Base-by-base conservation (phyloP, 92 coral and sea anemone genomes). In the Phenganax subtilis region DNA sequence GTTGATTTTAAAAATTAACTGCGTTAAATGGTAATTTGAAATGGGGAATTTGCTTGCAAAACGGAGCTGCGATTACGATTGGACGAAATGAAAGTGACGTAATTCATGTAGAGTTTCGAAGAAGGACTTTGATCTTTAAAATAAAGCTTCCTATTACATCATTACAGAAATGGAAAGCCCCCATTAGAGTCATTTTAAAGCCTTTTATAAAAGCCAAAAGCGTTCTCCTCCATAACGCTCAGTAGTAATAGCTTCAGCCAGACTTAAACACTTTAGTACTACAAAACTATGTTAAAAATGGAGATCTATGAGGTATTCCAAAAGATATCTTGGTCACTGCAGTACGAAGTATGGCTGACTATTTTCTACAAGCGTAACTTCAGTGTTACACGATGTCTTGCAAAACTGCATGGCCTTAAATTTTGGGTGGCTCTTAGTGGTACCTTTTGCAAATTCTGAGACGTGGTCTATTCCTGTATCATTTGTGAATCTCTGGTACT, bases 321-420 rank as follows among this genome's bases (percentile, higher is more conserved):
- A 37, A 11, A 8, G 44, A 1, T 27, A 17, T 63, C 82, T 12
- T 12, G 60, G 51, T 65, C 83, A 20, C 6, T 72, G 57, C 29
- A 74, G 10, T 44, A 0, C 54, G 84, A 84, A 72, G 55, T 78
- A 37, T 31, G 16, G 67, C 80, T 90, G 52, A 90, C 90, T 4
- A 85, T 87, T 74, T 90, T 87, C 61, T 90, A 82, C 83, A 90
- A 88, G 85, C 86, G 61, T 69, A 59, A 69, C 10, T 90, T 90
- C 62, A 54, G 72, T 15, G 83, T 85, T 54, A 11, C 25, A 31
- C 64, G 51, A 47, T 89, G 85, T 57, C 25, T 62, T 54, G 62
- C 17, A 11, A 10, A 1, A 53, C 20, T 44, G 29, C 54, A 37
- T 68, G 12, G 10, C 7, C 54, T 16, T 68, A 68, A 30, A 0